Evolutionary conservation across 2,797 vertebrate genomes (phyloP), one percentile per base, ranked within the genome.

Genomic region (Vultur gryphus): DNA sequence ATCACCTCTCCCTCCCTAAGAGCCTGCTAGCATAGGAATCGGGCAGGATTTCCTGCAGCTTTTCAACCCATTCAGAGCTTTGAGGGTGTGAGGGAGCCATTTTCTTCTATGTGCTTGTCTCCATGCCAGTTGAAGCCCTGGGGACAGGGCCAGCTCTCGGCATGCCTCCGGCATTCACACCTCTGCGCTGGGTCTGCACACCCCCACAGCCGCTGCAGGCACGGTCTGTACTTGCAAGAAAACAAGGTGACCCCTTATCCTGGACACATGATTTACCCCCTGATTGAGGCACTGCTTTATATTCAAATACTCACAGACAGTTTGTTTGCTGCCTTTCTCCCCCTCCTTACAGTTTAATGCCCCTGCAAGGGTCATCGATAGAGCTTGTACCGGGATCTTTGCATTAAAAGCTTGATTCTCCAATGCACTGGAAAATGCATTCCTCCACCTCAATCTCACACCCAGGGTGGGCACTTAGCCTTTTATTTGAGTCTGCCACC

Each of bases 41-140:
- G 1, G 65, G 51, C 83, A 96, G 94, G 95, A 96, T 97, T 97
- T 97, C 95, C 96, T 95, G 90, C 77, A 69, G 62, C 85, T 69
- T 96, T 95, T 93, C 84, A 95, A 95, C 43, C 66, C 77, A 88
- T 95, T 95, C 87, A 91, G 76, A 70, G 41, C 51, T 88, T 58
- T 55, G 58, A 91, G 91, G 76, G 89, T 79, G 58, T 95, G 93
- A 96, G 52, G 54, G 73, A 89, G 77, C 9, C 0, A 0, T 11
- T 89, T 94, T 90, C 88, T 96, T 87, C 90, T 55, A 15, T 86
- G 80, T 88, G 46, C 15, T 96, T 97, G 87, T 90, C 83, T 87
- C 21, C 31, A 17, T 64, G 94, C 94, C 94, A 96, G 84, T 12
- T 41, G 73, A 90, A 96, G 44, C 95, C 77, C 87, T 46, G 62